Evolutionary conservation across 1,140 invertebrate genomes (phyloP), one percentile per base, ranked within the genome.

Genomic region (Bombus waltoni): DNA sequence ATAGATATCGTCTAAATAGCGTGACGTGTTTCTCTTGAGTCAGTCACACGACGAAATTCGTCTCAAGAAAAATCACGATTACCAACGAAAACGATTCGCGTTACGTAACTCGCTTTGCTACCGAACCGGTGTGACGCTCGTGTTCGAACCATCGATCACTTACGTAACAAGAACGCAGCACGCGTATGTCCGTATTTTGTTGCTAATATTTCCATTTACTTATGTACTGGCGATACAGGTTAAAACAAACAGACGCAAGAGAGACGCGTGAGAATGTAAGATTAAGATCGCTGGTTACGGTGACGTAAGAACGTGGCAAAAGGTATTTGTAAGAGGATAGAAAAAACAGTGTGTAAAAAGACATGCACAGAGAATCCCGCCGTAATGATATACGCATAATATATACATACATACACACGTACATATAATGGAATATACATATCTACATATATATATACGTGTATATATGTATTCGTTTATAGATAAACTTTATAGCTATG

Each of bases 301-400:
- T 93, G 91, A 92, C 92, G 91, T 92, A 81, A 93, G 88, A 92
- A 62, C 91, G 91, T 90, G 92, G 89, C 91, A 91, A 92, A 90
- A 89, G 83, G 86, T 83, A 87, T 73, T 59, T 89, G 81, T 89
- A 92, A 90, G 81, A 93, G 89, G 87, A 90, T 74, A 92, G 89
- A 92, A 90, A 92, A 89, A 88, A 91, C 81, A 91, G 90, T 86
- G 85, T 89, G 85, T 85, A 89, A 57, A 91, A 90, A 93, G 88
- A 91, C 93, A 94, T 94, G 93, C 93, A 94, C 86, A 93, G 89
- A 93, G 87, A 93, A 92, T 92, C 93, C 91, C 89, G 89, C 87
- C 85, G 81, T 91, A 88, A 81, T 88, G 89, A 81, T 87, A 81
- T 87, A 80, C 68, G n/a, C 76, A 84, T 84, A 53, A 74, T 68